Evolutionary conservation across 2,797 vertebrate genomes (phyloP).

Genomic region (Alcedo atthis): DNA sequence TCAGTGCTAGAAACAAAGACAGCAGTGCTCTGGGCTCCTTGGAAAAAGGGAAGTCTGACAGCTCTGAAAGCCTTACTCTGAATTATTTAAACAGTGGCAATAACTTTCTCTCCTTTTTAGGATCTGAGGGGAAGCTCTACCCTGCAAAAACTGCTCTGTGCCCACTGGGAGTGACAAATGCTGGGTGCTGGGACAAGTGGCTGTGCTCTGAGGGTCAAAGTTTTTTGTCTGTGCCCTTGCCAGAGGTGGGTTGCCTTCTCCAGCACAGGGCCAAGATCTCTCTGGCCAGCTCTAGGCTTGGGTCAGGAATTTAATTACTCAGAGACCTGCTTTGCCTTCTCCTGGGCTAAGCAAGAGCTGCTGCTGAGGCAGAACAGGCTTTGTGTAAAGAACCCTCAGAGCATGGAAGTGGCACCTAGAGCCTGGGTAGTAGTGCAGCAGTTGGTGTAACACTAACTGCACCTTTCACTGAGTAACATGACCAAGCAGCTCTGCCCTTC

Average conservation of each 20-base stretch:
- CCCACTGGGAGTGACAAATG: background rate
- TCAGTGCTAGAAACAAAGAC: background rate
- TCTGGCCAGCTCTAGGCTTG: background rate
- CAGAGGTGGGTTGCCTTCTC: background rate
- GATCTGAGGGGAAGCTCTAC: background rate
- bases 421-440: background rate
- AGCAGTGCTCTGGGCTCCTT: background rate
- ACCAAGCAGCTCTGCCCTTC: background rate
- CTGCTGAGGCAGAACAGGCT: background rate
- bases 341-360: background rate
- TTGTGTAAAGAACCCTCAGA: background rate
- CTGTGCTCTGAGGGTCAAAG: background rate
- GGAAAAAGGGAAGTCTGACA: background rate
- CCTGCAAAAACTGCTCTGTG: background rate
- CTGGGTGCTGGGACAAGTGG: background rate
- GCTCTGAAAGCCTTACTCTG: background rate
- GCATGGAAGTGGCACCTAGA: background rate
- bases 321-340: background rate
- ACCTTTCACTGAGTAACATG: background rate
- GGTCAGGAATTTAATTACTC: background rate
- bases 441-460: background rate
- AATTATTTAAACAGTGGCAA: constrained; percentile 6
- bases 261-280: rapidly evolving
- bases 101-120: background rate
- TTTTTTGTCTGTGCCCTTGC: background rate